These are phyloP conservation scores for Lycaena phlaeas DNA, from an alignment of 2,888 invertebrate genomes.

Conservation along the genomic window DNA sequence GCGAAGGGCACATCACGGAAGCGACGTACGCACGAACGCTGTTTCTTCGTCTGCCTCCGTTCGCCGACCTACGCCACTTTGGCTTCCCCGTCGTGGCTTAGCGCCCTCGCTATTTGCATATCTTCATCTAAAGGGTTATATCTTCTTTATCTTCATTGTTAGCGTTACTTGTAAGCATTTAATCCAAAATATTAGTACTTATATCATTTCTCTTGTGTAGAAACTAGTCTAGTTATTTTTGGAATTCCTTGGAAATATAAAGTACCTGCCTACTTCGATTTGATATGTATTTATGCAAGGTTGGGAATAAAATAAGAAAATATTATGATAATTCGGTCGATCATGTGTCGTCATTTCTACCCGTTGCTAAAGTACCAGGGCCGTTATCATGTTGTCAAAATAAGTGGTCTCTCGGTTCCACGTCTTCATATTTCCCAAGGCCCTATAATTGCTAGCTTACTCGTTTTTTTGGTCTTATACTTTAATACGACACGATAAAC, in stretches of 20 bases:
- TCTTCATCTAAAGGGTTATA: conserved; percentile 25
- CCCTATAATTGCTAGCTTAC: not conserved
- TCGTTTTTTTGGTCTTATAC: not conserved
- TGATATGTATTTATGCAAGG: no score
- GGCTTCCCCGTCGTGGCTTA: conserved; percentile 26
- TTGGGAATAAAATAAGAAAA: not conserved
- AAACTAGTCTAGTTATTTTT: no score
- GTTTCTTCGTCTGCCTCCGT: no score
- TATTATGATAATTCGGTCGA: conserved; percentile 1
- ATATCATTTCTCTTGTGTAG: no score
- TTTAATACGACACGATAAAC: no score
- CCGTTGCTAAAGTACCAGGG: not conserved
- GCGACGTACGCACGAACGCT: conserved; percentile 38
- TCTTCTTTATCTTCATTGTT: no score
- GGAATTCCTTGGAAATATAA: no score
- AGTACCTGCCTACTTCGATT: no score
- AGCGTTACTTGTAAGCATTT: no score
- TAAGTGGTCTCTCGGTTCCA: not conserved
- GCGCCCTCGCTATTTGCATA: conserved; percentile 34
- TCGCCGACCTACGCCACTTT: conserved; percentile 10
- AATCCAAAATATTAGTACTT: no score
- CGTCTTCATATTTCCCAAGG: conserved; percentile 7
- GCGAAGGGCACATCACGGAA: conserved; percentile 53
- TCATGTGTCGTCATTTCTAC: not conserved
- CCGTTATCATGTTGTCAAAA: conserved; percentile 6